phyloP scores from a whole-genome alignment of 1,140 invertebrate species.

The Bombus waltoni region DNA sequence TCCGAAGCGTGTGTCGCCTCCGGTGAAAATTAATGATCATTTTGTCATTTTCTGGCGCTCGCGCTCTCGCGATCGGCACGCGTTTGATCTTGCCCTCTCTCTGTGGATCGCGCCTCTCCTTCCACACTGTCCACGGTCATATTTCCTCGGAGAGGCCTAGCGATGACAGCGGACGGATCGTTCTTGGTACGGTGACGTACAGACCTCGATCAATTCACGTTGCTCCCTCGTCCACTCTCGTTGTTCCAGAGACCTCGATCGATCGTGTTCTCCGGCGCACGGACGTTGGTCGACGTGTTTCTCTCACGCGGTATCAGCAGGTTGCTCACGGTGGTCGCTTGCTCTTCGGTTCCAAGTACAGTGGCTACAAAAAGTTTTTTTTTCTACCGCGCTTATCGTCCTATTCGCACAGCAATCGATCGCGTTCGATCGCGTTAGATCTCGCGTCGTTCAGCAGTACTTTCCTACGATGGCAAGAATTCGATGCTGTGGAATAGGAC shows the following conservation, averaged over 20 bases:
- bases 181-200: neutral
- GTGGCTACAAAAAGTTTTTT: too few species aligned
- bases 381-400: too few species aligned
- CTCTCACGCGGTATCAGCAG: neutral
- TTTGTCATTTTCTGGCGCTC: conserved; percentile 25
- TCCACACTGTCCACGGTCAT: neutral
- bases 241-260: conserved; percentile 39
- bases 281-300: neutral
- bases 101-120: neutral
- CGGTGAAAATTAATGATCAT: conserved; percentile 47
- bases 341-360: neutral
- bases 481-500: too few species aligned
- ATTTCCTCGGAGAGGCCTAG: conserved; percentile 11
- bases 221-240: conserved; percentile 18
- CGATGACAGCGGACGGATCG: conserved; percentile 35
- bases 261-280: neutral
- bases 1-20: conserved; percentile 11
- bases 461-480: too few species aligned
- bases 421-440: too few species aligned
- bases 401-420: too few species aligned
- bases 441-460: too few species aligned
- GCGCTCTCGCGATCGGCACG: conserved; percentile 7
- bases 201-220: conserved; percentile 37
- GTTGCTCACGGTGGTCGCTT: neutral
- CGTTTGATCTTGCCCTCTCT: conserved; percentile 5